These are phyloP conservation scores for Drosophila pseudoananassae DNA, from an alignment of 1,140 invertebrate genomes.

Conservation along the genomic window DNA sequence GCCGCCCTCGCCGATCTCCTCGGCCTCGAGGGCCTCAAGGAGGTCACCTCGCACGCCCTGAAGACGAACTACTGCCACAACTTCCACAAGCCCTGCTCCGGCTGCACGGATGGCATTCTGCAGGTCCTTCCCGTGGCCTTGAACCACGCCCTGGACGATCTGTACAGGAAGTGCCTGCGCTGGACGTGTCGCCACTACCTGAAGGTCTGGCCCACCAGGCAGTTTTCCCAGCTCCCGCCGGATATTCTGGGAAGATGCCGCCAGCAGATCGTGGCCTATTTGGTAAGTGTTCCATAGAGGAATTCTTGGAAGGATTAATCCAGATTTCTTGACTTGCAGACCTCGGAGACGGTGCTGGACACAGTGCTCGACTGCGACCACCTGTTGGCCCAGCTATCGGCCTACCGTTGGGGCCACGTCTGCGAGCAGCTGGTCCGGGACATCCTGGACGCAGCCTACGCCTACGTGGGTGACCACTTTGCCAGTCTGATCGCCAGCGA, in stretches of 20 bases:
- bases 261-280: slow-evolving; percentile 89
- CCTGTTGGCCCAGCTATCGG: slow-evolving; percentile 88
- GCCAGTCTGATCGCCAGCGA: slow-evolving; percentile 87
- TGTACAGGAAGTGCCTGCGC: slow-evolving; percentile 92
- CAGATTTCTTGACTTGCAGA: slow-evolving; percentile 76
- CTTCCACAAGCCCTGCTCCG: slow-evolving; percentile 89
- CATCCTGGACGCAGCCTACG: slow-evolving; percentile 88
- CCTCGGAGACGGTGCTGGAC: slow-evolving; percentile 87
- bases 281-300: slow-evolving; percentile 53
- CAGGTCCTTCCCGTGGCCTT: slow-evolving; percentile 93
- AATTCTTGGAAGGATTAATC: background rate
- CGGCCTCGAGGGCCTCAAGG: slow-evolving; percentile 94
- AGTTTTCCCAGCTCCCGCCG: slow-evolving; percentile 91
- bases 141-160: slow-evolving; percentile 93
- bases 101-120: slow-evolving; percentile 91
- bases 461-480: slow-evolving; percentile 88
- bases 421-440: slow-evolving; percentile 88
- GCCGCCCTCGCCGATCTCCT: slow-evolving; percentile 94
- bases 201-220: slow-evolving; percentile 93
- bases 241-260: slow-evolving; percentile 93
- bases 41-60: slow-evolving; percentile 93
- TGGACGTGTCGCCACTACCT: slow-evolving; percentile 95
- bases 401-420: slow-evolving; percentile 90
- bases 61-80: slow-evolving; percentile 95
- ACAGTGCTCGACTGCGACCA: slow-evolving; percentile 89